Base-by-base conservation (phyloP, 2,888 invertebrate genomes). In the Noctua janthina region DNA sequence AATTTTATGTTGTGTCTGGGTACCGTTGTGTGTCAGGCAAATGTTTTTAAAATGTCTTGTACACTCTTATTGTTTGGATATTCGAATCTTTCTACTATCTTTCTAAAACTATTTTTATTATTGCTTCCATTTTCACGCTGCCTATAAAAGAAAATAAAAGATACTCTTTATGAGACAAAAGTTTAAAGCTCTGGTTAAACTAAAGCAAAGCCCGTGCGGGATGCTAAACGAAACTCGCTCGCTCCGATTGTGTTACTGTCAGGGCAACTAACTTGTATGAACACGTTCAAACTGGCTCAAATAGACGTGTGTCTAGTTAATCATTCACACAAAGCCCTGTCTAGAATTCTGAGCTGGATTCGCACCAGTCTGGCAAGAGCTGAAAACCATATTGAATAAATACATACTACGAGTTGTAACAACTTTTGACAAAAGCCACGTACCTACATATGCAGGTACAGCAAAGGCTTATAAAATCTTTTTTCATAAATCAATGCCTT, bases 11-110 rank as follows among this genome's bases (percentile, higher is more conserved):
- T 17, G 13, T 68, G 39, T 54, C 39, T 69, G 54, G n/a, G 78
- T 83, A 35, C 51, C 43, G 35, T 17, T 76, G 39, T 51, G 67
- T 77, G 35, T n/a, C 78, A 39, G 59, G 35, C 56, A n/a, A 76
- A 64, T 82, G 3, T 56, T 39, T 29, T 74, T 15, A 7, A 83
- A 83, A 68, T 39, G n/a, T 20, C 11, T 2, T 35, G 13, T 20
- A 35, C 23, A n/a, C 39, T 10, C 13, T 54, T 17, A 29, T 29
- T 23, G 29, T 56, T 46, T 1, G 1, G 1, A 20, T 73, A 51
- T 76, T 82, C 0, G 15, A 11, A 43, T 75, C 6, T 49, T 56
- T 46, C 5, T 0, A 20, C 17, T 23, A 29, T 64, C 15, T 46
- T 54, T 39, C 2, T 0, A 66, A 1, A 20, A 46, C 20, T 1